Base-by-base conservation (phyloP, 1,140 invertebrate genomes). In the Rhyacophila brunnea region DNA sequence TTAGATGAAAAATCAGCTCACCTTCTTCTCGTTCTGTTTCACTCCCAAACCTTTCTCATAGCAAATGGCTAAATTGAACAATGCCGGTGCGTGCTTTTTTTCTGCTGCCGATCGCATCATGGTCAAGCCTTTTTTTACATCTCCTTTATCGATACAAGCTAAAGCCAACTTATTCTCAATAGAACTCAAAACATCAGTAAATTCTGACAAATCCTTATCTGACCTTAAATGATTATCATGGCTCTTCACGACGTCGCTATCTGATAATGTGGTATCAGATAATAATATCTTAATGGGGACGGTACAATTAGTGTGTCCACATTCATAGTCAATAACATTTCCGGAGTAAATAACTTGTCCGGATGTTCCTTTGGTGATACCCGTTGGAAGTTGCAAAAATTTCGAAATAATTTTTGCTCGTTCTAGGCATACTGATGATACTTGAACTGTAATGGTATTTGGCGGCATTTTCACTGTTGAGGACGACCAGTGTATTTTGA, bases 31-130 rank as follows among this genome's bases (percentile, higher is more conserved):
- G 74, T 85, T 75, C 34, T 73, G 69, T 14, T 72, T 67, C 13
- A 83, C 80, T 59, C 84, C 85, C 44, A 85, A 66, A 6, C 84
- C 85, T 54, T 79, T 69, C 67, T 87, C 84, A 67, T 85, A 80
- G 66, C 84, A 86, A 1, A 85, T 65, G 28, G 76, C 85, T 50
- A 87, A 69, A 68, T 87, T 87, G 49, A 80, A 87, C 40, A 80
- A 69, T 51, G 83, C 85, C 60, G 78, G 78, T 55, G 80, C 68
- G 67, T 85, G 79, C 48, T 79, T 78, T 42, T 81, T 70, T 50
- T 73, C 72, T 23, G 82, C 79, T 51, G 83, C 83, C 46, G 70
- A 75, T 48, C 77, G 75, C 17, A 80, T 62, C 59, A 80, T 71
- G 58, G 72, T 73, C 9, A 80, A 57, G 14, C 77, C 77, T 68